phyloP scores from a whole-genome alignment of 2,113 vertebrate species.

The Alethe castanea region DNA sequence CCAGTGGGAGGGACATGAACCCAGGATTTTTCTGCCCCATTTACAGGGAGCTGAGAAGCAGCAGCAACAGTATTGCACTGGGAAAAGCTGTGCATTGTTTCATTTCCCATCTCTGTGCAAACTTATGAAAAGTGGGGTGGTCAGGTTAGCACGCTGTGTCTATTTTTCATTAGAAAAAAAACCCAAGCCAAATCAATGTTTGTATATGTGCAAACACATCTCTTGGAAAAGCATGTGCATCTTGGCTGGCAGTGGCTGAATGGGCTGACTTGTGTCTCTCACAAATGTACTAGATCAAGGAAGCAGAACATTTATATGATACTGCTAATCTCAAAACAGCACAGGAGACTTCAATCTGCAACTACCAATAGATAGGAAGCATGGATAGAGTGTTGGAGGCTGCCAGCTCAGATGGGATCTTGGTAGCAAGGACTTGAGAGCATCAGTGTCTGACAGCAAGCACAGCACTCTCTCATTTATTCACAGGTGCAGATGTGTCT shows the following conservation, averaged over 20 bases:
- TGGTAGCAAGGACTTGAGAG: not conserved
- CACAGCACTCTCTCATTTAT: not conserved
- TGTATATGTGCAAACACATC: not conserved
- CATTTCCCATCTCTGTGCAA: not conserved
- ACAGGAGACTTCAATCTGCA: not conserved
- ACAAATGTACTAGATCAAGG: not conserved
- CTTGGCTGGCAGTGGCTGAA: not conserved
- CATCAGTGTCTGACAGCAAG: not conserved
- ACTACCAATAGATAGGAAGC: not conserved
- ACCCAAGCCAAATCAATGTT: accelerated
- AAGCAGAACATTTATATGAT: not conserved
- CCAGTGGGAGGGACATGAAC: not conserved
- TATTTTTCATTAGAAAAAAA: not conserved
- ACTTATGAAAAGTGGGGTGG: not conserved
- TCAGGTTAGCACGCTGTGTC: accelerated
- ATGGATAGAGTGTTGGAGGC: not conserved
- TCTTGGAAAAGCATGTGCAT: not conserved
- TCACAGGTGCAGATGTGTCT: not conserved
- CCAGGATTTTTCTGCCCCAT: not conserved
- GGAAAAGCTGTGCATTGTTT: not conserved
- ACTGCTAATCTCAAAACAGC: not conserved
- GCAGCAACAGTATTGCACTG: not conserved
- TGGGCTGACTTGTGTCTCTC: accelerated
- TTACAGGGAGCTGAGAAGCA: not conserved
- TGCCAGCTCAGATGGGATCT: not conserved